Conservation (phyloP, 2,888 invertebrate genomes). For the Loripinus fragilis region DNA sequence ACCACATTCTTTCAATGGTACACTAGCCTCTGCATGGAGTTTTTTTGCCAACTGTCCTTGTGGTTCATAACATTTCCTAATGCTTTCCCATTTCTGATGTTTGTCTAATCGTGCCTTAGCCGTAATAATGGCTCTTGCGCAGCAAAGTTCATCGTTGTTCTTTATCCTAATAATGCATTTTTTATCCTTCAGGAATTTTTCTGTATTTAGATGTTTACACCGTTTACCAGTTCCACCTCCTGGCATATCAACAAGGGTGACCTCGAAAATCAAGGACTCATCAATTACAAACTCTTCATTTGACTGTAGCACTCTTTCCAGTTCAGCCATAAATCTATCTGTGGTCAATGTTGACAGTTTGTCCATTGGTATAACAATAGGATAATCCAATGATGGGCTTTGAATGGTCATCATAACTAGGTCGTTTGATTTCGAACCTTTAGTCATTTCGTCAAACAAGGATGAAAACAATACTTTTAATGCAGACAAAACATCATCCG, state of each 20-base stretch:
- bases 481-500: neutral
- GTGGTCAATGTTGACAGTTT: neutral
- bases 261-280: neutral
- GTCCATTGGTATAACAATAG: constrained; percentile 11
- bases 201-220: neutral
- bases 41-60: neutral
- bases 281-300: constrained; percentile 15
- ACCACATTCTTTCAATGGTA: neutral
- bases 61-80: neutral
- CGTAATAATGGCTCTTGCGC: constrained; percentile 15
- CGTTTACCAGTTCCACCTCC: neutral
- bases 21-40: neutral
- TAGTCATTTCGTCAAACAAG: neutral
- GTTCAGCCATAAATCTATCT: constrained; percentile 8
- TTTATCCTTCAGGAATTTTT: neutral
- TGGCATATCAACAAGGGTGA: neutral
- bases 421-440: neutral
- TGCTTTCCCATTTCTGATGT: constrained; percentile 9
- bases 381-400: constrained; percentile 13
- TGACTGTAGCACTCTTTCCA: constrained; percentile 22
- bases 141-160: constrained; percentile 16
- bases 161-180: neutral
- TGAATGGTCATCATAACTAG: neutral
- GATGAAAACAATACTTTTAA: neutral
- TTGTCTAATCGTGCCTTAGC: constrained; percentile 7